A percentile compares a stretch with the other conserved stretches of the same genome.
phyloP scores from a whole-genome alignment of 2,888 invertebrate genomes.

The Hemaris fuciformis region DNA sequence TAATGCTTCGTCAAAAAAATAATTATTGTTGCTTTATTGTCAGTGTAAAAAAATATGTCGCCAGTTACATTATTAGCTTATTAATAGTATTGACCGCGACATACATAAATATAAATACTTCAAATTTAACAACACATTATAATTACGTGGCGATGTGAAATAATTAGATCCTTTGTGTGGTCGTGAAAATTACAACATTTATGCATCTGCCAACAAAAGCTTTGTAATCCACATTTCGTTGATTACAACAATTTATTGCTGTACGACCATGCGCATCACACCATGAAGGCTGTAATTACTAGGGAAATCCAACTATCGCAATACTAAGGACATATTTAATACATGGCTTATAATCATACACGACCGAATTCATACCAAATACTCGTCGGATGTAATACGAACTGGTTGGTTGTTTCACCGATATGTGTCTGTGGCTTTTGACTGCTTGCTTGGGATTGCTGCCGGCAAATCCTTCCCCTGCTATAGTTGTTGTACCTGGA shows the following conservation, averaged over 20 bases:
- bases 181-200: slow-evolving; percentile 50
- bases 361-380: background rate
- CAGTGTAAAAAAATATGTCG: too few species aligned
- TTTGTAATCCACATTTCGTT: slow-evolving; percentile 69
- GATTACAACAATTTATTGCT: slow-evolving; percentile 76
- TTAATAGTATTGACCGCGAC: background rate
- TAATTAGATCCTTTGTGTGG: slow-evolving; percentile 39
- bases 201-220: slow-evolving; percentile 39
- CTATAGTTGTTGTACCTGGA: slow-evolving; percentile 57
- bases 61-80: background rate
- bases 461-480: slow-evolving; percentile 54
- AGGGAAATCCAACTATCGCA: slow-evolving; percentile 70
- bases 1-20: too few species aligned
- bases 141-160: slow-evolving; percentile 29
- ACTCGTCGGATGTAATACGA: background rate
- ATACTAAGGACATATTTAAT: slow-evolving; percentile 71
- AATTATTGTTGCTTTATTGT: too few species aligned
- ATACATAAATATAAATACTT: background rate
- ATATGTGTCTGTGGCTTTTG: slow-evolving; percentile 76
- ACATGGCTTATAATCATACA: slow-evolving; percentile 35
- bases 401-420: slow-evolving; percentile 1
- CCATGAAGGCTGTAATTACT: slow-evolving; percentile 77
- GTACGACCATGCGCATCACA: slow-evolving; percentile 63
- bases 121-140: background rate
- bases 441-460: slow-evolving; percentile 73